These are phyloP conservation scores for Tichodroma muraria DNA, from an alignment of 2,113 vertebrate genomes.

Conservation along the genomic window DNA sequence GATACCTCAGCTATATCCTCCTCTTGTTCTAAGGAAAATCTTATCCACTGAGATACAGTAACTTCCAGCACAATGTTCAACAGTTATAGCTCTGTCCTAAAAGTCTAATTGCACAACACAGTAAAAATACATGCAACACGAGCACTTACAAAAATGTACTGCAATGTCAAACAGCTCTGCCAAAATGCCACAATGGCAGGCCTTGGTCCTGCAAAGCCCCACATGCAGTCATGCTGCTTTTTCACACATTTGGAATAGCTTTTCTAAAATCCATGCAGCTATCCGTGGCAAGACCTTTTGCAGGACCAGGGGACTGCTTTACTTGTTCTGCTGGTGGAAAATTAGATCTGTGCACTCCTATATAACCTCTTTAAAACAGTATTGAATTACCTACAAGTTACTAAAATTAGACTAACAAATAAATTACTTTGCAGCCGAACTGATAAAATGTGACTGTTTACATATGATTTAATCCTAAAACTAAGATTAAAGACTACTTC, in stretches of 20 bases:
- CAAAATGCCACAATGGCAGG: constrained; percentile 17
- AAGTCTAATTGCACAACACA: constrained; percentile 15
- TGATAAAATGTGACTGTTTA: constrained; percentile 58
- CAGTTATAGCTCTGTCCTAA: neutral
- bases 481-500: constrained; percentile 54
- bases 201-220: constrained; percentile 6
- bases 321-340: neutral
- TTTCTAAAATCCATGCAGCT: neutral
- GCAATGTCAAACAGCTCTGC: neutral
- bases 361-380: neutral
- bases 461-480: constrained; percentile 38
- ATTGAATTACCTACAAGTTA: neutral
- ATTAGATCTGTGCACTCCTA: neutral
- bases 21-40: neutral
- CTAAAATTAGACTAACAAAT: constrained; percentile 60
- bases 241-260: constrained; percentile 16
- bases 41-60: neutral
- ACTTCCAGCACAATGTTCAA: neutral
- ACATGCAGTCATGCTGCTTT: neutral
- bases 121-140: constrained; percentile 15
- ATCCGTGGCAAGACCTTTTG: neutral
- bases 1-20: neutral
- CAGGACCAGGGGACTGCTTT: neutral
- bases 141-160: neutral
- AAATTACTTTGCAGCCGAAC: constrained; percentile 11